A percentile compares a stretch with the other conserved stretches of the same genome.
phyloP scores from a whole-genome alignment of 1,140 invertebrate species.

The Gryon sp. region DNA sequence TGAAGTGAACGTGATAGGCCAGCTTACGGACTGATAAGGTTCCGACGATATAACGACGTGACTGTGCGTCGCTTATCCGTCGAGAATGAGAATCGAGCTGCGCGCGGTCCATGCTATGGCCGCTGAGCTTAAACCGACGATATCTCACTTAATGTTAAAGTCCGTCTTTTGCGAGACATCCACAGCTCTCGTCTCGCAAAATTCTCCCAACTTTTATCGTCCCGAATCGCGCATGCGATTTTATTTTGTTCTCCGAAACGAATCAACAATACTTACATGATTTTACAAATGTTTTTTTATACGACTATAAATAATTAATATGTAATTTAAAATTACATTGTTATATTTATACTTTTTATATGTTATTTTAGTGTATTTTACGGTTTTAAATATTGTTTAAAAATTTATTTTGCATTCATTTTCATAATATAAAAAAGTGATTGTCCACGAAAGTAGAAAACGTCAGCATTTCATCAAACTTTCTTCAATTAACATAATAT shows the following conservation, averaged over 20 bases:
- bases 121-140: constrained; percentile 60
- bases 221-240: constrained; percentile 57
- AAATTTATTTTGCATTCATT: no score
- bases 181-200: constrained; percentile 50
- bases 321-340: no score
- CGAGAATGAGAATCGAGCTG: constrained; percentile 40
- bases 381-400: no score
- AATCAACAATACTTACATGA: constrained; percentile 52
- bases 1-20: constrained; percentile 64
- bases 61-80: constrained; percentile 62
- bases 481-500: no score
- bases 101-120: constrained; percentile 51
- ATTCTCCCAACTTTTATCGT: constrained; percentile 60
- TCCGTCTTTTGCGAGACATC: no score
- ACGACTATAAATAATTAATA: no score
- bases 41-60: constrained; percentile 62
- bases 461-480: no score
- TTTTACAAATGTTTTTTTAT: no score
- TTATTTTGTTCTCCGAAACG: constrained; percentile 44
- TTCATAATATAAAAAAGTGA: no score
- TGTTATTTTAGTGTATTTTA: no score
- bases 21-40: constrained; percentile 56
- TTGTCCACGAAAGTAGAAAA: no score
- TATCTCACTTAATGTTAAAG: constrained; percentile 65
- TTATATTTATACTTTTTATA: no score